These are phyloP conservation scores for Catajapyx aquilonaris DNA, from an alignment of 1,140 invertebrate species.

Conservation along the genomic window DNA sequence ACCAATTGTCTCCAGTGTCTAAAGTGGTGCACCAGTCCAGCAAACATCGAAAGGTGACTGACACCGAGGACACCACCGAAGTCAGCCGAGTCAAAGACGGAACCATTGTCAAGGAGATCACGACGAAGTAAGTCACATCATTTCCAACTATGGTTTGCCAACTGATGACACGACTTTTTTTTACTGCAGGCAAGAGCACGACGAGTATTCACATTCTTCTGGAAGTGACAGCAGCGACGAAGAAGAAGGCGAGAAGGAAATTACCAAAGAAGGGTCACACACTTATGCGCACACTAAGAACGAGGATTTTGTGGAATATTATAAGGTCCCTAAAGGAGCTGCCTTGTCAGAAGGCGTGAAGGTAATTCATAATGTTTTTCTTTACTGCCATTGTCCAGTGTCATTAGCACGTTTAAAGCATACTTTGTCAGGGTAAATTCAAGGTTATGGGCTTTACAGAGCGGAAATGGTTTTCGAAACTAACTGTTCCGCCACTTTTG, in stretches of 20 bases:
- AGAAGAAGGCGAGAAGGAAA: conserved; percentile 18
- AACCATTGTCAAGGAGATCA: conserved; percentile 57
- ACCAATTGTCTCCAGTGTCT: conserved; percentile 27
- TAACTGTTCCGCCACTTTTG: too few relatives aligned
- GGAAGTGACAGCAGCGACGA: conserved; percentile 48
- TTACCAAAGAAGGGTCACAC: conserved; percentile 29
- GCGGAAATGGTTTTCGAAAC: too few relatives aligned
- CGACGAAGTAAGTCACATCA: conserved; percentile 15
- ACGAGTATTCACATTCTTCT: conserved; percentile 39
- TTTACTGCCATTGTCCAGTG: too few relatives aligned
- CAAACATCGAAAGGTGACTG: conserved; percentile 51
- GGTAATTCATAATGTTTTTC: too few relatives aligned
- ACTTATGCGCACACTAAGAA: conserved; percentile 24
- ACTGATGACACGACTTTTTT: background rate
- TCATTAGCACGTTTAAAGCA: too few relatives aligned
- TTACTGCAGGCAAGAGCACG: conserved; percentile 34
- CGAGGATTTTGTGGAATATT: conserved; percentile 19
- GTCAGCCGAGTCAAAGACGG: conserved; percentile 41
- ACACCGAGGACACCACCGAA: conserved; percentile 54
- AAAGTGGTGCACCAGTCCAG: conserved; percentile 49
- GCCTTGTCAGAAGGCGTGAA: conserved; percentile 17
- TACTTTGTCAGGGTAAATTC: too few relatives aligned
- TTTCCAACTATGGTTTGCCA: background rate
- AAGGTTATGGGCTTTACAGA: too few relatives aligned
- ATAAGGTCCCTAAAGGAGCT: conserved; percentile 16